Conservation (phyloP, 2,888 invertebrate genomes). For the Glaucopsyche alexis region DNA sequence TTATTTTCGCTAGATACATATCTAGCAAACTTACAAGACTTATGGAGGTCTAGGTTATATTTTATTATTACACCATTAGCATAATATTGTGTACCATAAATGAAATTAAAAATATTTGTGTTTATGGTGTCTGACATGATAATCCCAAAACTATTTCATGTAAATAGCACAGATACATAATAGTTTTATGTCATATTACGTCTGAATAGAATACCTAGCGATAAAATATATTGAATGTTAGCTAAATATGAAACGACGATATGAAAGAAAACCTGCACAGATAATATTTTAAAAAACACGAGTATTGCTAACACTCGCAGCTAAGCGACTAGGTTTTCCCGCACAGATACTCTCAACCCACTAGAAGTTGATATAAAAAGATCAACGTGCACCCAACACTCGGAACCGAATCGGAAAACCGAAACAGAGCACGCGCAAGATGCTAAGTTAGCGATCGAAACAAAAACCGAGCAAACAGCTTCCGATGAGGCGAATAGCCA, state of each 20-base stretch:
- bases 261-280: not conserved
- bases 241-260: not conserved
- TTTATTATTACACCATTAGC: not conserved
- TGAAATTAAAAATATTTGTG: not conserved
- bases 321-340: constrained; percentile 69
- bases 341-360: constrained; percentile 67
- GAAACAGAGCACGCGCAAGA: constrained; percentile 16
- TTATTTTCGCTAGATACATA: not conserved
- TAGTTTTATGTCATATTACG: not conserved
- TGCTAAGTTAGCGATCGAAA: not conserved
- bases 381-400: constrained; percentile 49
- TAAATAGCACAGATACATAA: not conserved
- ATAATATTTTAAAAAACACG: not conserved
- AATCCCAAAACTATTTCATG: not conserved
- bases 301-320: constrained; percentile 45
- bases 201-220: not conserved
- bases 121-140: constrained; percentile 1
- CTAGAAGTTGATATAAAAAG: constrained; percentile 55
- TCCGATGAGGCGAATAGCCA: constrained; percentile 32
- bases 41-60: not conserved
- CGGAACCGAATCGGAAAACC: constrained; percentile 36
- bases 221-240: not conserved
- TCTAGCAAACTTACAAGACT: not conserved
- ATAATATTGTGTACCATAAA: not conserved
- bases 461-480: constrained; percentile 25